Base-by-base conservation (phyloP, 2,113 vertebrate genomes). In the Megaleporinus macrocephalus region DNA sequence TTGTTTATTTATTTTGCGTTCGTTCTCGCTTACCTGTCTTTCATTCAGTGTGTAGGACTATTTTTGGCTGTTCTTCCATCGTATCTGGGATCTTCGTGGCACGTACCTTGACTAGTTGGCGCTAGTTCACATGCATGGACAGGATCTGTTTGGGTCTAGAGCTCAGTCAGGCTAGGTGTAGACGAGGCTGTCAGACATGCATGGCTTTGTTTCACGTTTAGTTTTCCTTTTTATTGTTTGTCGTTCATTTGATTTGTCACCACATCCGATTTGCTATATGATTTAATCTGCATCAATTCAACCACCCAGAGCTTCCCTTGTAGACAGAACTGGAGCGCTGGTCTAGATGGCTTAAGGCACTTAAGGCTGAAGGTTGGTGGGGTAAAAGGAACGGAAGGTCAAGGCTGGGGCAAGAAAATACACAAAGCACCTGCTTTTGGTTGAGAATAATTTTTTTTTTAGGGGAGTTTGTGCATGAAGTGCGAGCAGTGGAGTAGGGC, bases 181-280 rank as follows among this genome's bases (percentile, higher is more conserved):
- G 55, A 49, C 30, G 30, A 69, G 26, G 55, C 47, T 49, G 33
- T 78, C 63, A 41, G 29, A 30, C 55, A n/a, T 75, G 80, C 84
- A 82, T 85, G 84, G 41, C 44, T 68, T 68, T 65, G n/a, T 71
- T 79, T 59, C 30, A 72, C 76, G 1, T 27, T 49, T 74, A 3
- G 5, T 26, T 55, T 24, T 47, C n/a, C 22, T 24, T 27, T 18
- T 59, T 49, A 14, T 59, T 30, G 5, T 75, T 70, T 20, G 1
- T 33, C 24, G 26, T 78, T 68, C 62, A 51, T 68, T 78, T 78
- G 20, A 13, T 73, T 77, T 59, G 20, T 51, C 74, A 63, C 11
- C 78, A 51, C 44, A 72, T 78, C 65, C 55, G 20, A 70, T 63
- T 71, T 24, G 78, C 57, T 73, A 71, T 30, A 70, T 78, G 59